Evolutionary conservation across 2,797 vertebrate genomes (phyloP), one percentile per base, ranked within the genome.

Genomic region (Coranthus polyacanthus): DNA sequence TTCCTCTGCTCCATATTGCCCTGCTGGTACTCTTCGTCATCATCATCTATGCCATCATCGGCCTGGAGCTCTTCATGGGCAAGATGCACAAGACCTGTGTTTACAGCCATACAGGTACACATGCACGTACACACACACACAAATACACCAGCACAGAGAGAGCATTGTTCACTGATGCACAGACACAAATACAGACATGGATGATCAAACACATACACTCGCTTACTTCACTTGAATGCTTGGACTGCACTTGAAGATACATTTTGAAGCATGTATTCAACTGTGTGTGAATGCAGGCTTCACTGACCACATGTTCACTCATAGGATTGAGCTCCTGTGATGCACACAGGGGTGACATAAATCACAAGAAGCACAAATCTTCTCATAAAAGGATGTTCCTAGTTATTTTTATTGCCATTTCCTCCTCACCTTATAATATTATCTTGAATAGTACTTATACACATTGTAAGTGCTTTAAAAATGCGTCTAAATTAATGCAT

Each of bases 1-100:
- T 99, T 46, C 98, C 98, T 59, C 92, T 99, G 87, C 94, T 99
- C 86, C 98, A 99, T 37, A 99, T 99, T n/a, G 98, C 98, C 73
- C 94, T 99, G 83, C 94, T 99, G 55, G 98, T 99, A 83, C 95
- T 99, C 62, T 99, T 99, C 36, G 97, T 99, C 90, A 99, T 99
- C 89, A 99, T 99, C 81, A 99, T 99, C 92, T 99, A 99, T 5
- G 98, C 98, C 85, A 99, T 99, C 90, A 98, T 99, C n/a, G 98
- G 98, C 79, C 93, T 99, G 86, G 98, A 99, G 88, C 94, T 99
- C 64, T 99, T 99, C 91, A 98, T 99, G 97, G 97, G 98, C 66
- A 99, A 99, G 93, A 99, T 99, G 98, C 98, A 99, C 66, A 97
- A 97, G 85, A 98, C 97, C 62, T 99, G 98, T 88, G 92, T 92